Evolutionary conservation across 2,113 vertebrate genomes (phyloP), one percentile per base, ranked within the genome.

Genomic region (Lichenostomus cassidix): DNA sequence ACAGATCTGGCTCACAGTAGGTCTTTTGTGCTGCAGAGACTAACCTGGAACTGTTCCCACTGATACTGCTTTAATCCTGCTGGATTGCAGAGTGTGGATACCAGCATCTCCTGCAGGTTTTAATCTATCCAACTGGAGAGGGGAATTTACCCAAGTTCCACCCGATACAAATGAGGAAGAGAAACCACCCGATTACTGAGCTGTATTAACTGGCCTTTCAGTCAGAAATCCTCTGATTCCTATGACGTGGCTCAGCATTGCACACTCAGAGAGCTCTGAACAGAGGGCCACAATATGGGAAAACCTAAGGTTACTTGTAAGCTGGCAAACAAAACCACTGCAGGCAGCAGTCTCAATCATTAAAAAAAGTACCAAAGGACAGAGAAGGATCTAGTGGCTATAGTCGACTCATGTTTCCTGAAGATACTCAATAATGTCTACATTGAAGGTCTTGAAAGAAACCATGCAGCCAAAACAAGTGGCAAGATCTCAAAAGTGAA

Each of bases 1-100:
- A 74, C 46, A 58, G 70, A 84, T 95, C 80, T 91, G 89, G 94
- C 41, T 88, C 94, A 84, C 94, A 94, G 80, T 83, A 68, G 79
- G 91, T 91, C 93, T 87, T 95, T 82, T 96, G 92, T 63, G 69
- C 75, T 92, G 46, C 31, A 29, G 46, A 89, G 70, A 46, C 46
- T 83, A 92, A 90, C 35, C 74, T 87, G 84, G 71, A 88, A 44
- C 50, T 8, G 18, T 77, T 88, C 91, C 91, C 71, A 60, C 7
- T 86, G 80, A 96, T 84, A 87, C 31, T 33, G 62, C 67, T 63
- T 77, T 71, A 82, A 63, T 62, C 56, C 65, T 70, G 47, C 60
- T 63, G 81, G 77, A 74, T 52, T 74, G 46, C 31, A 31, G 62
- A 69, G 47, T 29, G 53, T 4, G 11, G 64, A 85, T 44, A 80